Evolutionary conservation across 2,113 vertebrate species (phyloP), one percentile per base, ranked within the genome.

Genomic region (Uria aalge): DNA sequence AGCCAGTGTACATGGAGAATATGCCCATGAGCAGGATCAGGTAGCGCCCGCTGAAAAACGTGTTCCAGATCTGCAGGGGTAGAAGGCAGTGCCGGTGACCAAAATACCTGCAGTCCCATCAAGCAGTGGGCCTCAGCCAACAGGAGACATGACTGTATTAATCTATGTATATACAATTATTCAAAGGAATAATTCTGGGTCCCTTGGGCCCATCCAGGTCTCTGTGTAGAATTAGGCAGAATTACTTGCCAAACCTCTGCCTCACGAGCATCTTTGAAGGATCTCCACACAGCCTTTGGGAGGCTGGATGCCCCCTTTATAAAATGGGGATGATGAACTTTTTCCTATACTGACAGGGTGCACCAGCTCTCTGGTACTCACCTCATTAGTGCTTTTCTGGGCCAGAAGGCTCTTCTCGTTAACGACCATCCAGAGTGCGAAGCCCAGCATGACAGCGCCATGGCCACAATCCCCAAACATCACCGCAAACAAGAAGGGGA

Each of bases 401-500:
- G 98, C 97, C 50, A 98, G 98, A 75, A 99, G 98, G 30, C 84
- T 97, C 68, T 98, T 98, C 96, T 99, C 99, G 0, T 98, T 99
- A 64, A 99, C 86, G 91, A 99, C 98, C 99, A 99, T 99, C 99
- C 99, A 99, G 83, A 99, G 98, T 5, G 99, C 99, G 1, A 99
- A 99, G 72, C 98, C 96, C 12, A 99, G 96, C 99, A 99, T 99
- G 91, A 99, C 95, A 7, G 96, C 75, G 0, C 99, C 99, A 1
- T 99, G 99, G 7, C 99, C 99, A 21, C 99, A 98, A 95, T 99
- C 99, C 14, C 99, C 99, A 57, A 99, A 99, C 99, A 99, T 99
- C 96, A 99, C 99, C 5, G 99, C 99, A 20, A 99, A 99, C 92
- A 99, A 97, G 96, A 99, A 99, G n/a, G 99, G 99, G 97, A 99